These are phyloP conservation scores for Trimorus sp. DNA, from an alignment of 2,888 invertebrate genomes.

Conservation along the genomic window DNA sequence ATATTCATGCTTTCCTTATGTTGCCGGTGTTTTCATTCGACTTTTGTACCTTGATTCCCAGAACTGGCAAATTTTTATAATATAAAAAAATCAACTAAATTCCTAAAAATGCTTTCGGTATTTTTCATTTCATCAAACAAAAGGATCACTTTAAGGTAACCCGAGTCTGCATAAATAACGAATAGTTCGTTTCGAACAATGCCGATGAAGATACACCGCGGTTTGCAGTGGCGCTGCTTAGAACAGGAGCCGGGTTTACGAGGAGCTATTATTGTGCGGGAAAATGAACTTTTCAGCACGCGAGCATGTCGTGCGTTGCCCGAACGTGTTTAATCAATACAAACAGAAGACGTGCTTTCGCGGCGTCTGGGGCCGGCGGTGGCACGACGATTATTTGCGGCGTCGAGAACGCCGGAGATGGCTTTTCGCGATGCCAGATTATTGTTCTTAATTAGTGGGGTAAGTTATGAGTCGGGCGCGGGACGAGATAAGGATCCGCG, in stretches of 20 bases:
- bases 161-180: not conserved
- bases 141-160: conserved; percentile 1
- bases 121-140: not conserved
- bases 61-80: too few relatives aligned
- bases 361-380: conserved; percentile 2
- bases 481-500: conserved; percentile 17
- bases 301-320: conserved; percentile 31
- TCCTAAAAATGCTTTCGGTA: too few relatives aligned
- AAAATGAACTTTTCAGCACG: conserved; percentile 42
- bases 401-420: conserved; percentile 4
- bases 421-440: conserved; percentile 18
- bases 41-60: too few relatives aligned
- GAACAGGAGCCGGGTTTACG: conserved; percentile 22
- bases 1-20: conserved; percentile 25
- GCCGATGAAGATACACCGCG: conserved; percentile 14
- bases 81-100: too few relatives aligned
- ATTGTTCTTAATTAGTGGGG: conserved; percentile 35
- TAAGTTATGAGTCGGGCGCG: conserved; percentile 1
- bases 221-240: conserved; percentile 25
- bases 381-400: conserved; percentile 11
- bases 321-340: conserved; percentile 48
- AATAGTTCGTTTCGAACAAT: conserved; percentile 16
- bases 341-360: conserved; percentile 30
- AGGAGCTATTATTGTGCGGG: conserved; percentile 26
- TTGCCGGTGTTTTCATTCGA: conserved; percentile 8